phyloP scores from a whole-genome alignment of 2,113 vertebrate species.

The Peucedramus taeniatus region DNA sequence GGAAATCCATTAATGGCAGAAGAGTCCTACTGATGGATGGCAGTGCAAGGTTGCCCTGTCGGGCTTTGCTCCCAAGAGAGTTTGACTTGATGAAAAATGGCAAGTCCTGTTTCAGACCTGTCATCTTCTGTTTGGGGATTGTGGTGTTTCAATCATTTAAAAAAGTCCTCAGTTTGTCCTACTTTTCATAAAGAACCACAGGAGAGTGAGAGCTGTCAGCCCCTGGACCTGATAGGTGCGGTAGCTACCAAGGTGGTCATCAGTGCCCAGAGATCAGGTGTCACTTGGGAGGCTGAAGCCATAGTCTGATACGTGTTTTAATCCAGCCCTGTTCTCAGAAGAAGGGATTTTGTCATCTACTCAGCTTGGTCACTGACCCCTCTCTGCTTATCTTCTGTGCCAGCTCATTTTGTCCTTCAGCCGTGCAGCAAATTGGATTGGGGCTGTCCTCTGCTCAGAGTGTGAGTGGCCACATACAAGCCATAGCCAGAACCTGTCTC shows the following conservation, averaged over 20 bases:
- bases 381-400: background rate
- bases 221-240: accelerated
- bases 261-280: background rate
- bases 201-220: background rate
- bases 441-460: background rate
- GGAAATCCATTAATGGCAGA: background rate
- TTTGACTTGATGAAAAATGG: background rate
- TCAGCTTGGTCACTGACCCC: background rate
- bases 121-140: background rate
- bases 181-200: background rate
- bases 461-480: accelerated
- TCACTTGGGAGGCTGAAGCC: background rate
- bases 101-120: background rate
- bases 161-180: background rate
- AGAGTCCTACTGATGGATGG: background rate
- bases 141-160: background rate
- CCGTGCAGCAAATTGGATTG: accelerated
- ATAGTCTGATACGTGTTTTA: background rate
- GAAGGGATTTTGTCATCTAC: background rate
- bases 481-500: background rate
- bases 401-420: background rate
- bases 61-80: background rate
- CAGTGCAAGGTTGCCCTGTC: accelerated
- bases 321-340: background rate
- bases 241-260: background rate